phyloP scores from a whole-genome alignment of 2,113 vertebrate species.

The Candoia aspera region DNA sequence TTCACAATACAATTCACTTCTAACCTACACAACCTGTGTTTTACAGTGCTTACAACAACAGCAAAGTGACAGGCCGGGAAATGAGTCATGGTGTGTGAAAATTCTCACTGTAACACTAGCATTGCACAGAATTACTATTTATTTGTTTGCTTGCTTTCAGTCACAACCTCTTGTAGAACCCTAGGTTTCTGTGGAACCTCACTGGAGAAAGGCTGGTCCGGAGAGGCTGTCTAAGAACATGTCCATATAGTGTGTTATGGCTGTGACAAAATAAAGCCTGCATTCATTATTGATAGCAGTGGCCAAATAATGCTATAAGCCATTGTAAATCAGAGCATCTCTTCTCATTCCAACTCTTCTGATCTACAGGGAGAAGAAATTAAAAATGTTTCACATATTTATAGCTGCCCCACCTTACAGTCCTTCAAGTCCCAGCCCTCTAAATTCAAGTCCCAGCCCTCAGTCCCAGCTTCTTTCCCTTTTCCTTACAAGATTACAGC shows the following conservation, averaged over 20 bases:
- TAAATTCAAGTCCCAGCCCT: too few species aligned
- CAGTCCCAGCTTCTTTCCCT: neutral
- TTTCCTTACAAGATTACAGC: neutral
- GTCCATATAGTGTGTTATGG: neutral
- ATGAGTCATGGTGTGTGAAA: neutral
- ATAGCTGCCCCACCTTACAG: neutral
- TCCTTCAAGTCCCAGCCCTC: neutral
- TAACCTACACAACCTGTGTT: neutral
- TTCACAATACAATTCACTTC: neutral
- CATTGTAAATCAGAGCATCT: neutral
- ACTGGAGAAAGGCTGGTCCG: neutral
- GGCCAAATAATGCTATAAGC: neutral
- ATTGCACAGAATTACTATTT: neutral
- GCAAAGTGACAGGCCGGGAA: too few species aligned
- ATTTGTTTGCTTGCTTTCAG: neutral
- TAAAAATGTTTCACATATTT: neutral
- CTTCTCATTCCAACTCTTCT: neutral
- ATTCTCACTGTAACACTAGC: neutral
- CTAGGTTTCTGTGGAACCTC: neutral
- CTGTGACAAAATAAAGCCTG: neutral
- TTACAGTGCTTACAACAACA: neutral
- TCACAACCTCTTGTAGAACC: neutral
- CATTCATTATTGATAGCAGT: neutral
- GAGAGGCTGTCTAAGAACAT: neutral
- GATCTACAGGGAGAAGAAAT: neutral